Conservation (phyloP, 2,797 vertebrate genomes). For the Jordanella pulchra region DNA sequence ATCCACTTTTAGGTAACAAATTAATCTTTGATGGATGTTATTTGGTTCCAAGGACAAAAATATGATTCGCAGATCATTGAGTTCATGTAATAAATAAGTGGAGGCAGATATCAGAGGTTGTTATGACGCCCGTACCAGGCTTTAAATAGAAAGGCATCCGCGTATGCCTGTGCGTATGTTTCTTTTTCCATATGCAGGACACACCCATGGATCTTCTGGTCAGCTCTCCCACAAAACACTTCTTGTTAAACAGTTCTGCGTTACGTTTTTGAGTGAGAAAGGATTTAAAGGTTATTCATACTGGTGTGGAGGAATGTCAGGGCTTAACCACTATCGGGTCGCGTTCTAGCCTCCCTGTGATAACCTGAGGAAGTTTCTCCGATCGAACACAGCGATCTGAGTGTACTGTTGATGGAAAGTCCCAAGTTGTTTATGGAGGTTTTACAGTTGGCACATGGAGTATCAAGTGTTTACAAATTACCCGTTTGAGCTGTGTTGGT, state of each 20-base stretch:
- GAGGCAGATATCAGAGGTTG: conserved; percentile 56
- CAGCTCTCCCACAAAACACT: conserved; percentile 51
- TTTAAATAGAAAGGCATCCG: conserved; percentile 78
- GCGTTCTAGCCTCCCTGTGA: neutral
- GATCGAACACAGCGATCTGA: conserved; percentile 1
- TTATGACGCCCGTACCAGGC: conserved; percentile 41
- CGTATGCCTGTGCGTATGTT: conserved; percentile 58
- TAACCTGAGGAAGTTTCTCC: neutral
- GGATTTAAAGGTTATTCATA: conserved; percentile 8
- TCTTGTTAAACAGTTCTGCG: conserved; percentile 41
- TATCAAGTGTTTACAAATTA: conserved; percentile 42
- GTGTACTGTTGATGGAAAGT: conserved; percentile 44
- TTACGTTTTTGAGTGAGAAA: conserved; percentile 34
- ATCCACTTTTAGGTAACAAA: conserved; percentile 43
- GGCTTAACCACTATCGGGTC: conserved; percentile 4
- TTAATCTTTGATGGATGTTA: conserved; percentile 30
- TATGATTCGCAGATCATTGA: conserved; percentile 18
- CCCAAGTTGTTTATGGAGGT: conserved; percentile 30
- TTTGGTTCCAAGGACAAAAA: conserved; percentile 34
- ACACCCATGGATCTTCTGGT: conserved; percentile 65
- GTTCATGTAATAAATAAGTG: conserved; percentile 54
- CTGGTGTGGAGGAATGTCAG: conserved; percentile 11
- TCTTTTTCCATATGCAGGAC: conserved; percentile 69
- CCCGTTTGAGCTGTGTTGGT: conserved; percentile 24
- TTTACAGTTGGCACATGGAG: conserved; percentile 29